Evolutionary conservation across 2,888 invertebrate genomes (phyloP).

Genomic region (Buathra laborator): DNA sequence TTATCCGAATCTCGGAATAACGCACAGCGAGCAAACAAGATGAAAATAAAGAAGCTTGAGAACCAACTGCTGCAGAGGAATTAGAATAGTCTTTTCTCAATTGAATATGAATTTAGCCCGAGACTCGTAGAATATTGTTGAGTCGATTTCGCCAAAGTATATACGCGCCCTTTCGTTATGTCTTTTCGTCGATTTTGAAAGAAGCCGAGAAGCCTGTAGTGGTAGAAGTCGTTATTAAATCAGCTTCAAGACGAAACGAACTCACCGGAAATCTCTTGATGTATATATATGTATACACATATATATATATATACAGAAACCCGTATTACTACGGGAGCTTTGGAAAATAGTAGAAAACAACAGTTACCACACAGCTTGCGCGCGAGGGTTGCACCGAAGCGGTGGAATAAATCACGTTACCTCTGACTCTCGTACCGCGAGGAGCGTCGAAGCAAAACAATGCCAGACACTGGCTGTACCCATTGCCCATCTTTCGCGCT

Average conservation of each 20-base stretch:
- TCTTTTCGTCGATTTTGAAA: background rate
- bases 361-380: conserved; percentile 4
- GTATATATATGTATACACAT: background rate
- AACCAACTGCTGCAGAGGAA: background rate
- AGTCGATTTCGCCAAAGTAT: background rate
- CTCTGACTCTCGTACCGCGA: background rate
- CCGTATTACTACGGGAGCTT: background rate
- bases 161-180: background rate
- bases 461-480: background rate
- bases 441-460: conserved; percentile 17
- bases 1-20: no score
- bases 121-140: background rate
- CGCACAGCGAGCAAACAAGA: background rate
- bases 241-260: conserved; percentile 1
- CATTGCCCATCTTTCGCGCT: background rate
- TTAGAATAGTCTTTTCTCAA: background rate
- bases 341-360: conserved; percentile 12
- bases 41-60: background rate
- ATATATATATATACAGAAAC: background rate
- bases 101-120: conserved; percentile 2
- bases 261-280: background rate
- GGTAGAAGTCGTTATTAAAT: conserved; percentile 7
- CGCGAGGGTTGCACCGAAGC: background rate
- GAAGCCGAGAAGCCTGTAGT: background rate
- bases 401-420: conserved; percentile 1